A percentile compares a stretch with the other conserved stretches of the same genome.
These are phyloP conservation scores for Lutjanus argentimaculatus DNA, from an alignment of 2,797 vertebrate genomes.

Conservation along the genomic window DNA sequence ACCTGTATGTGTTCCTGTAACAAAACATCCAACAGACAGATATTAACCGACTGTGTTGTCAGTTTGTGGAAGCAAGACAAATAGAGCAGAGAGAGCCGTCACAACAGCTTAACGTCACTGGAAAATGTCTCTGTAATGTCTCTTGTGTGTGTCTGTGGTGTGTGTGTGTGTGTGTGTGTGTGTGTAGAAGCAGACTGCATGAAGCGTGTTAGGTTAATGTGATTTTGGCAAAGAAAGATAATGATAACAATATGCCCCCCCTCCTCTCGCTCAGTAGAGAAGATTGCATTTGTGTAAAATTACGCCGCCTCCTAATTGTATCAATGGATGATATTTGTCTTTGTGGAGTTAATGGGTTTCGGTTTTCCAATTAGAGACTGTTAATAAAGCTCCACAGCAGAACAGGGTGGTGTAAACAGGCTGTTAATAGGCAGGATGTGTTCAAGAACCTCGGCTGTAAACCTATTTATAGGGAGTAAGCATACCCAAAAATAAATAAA, in stretches of 20 bases:
- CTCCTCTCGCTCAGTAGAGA: background rate
- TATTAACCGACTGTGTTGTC: conserved; percentile 14
- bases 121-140: background rate
- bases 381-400: conserved; percentile 49
- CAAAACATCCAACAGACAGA: conserved; percentile 1
- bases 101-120: conserved; percentile 11
- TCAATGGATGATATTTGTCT: conserved; percentile 57
- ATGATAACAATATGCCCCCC: conserved; percentile 5
- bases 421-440: background rate
- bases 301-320: conserved; percentile 42
- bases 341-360: conserved; percentile 58
- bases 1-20: background rate
- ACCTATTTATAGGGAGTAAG: background rate
- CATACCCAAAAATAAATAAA: too few species aligned
- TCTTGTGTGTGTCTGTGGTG: background rate
- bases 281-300: conserved; percentile 56
- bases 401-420: background rate
- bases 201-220: conserved; percentile 31
- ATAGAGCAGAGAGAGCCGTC: conserved; percentile 25
- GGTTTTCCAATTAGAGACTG: conserved; percentile 59
- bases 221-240: conserved; percentile 26
- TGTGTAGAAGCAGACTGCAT: background rate
- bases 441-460: background rate
- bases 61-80: conserved; percentile 41
- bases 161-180: background rate